Evolutionary conservation across 1,140 invertebrate species (phyloP).

Genomic region (Tetragnatha versicolor): DNA sequence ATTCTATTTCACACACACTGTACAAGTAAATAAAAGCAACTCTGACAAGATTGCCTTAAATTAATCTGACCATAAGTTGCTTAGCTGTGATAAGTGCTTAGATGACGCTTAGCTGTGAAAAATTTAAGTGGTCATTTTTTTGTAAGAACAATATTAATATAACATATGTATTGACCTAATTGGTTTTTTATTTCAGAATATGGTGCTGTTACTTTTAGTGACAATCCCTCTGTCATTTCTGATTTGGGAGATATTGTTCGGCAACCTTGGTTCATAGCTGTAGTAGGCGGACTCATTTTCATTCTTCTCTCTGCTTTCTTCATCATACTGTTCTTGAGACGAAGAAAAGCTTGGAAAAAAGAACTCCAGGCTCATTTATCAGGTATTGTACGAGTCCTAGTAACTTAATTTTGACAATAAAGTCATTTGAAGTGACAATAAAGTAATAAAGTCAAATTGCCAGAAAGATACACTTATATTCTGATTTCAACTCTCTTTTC

Average conservation of each 20-base stretch:
- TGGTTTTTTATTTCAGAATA: constrained; percentile 31
- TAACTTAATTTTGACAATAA: background rate
- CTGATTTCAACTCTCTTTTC: background rate
- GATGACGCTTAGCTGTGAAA: no score
- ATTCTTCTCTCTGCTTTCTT: constrained; percentile 72
- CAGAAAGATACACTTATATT: background rate
- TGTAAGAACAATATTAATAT: no score
- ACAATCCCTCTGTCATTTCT: constrained; percentile 26
- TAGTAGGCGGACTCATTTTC: constrained; percentile 74
- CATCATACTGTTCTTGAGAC: constrained; percentile 65
- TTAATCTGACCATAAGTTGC: no score
- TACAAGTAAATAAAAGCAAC: no score
- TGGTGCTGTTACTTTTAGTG: constrained; percentile 18
- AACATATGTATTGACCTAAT: no score
- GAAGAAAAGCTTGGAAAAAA: constrained; percentile 62
- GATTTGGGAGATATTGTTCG: constrained; percentile 33
- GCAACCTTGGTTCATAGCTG: constrained; percentile 78
- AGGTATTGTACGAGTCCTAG: constrained; percentile 6
- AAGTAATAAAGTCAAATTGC: background rate
- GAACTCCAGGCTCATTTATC: constrained; percentile 55
- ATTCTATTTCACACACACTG: no score
- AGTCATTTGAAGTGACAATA: no score
- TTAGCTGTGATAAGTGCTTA: no score
- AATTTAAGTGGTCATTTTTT: no score
- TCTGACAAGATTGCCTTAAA: no score